Conservation (phyloP, 1,140 invertebrate genomes). For the Euglossa dilemma region DNA sequence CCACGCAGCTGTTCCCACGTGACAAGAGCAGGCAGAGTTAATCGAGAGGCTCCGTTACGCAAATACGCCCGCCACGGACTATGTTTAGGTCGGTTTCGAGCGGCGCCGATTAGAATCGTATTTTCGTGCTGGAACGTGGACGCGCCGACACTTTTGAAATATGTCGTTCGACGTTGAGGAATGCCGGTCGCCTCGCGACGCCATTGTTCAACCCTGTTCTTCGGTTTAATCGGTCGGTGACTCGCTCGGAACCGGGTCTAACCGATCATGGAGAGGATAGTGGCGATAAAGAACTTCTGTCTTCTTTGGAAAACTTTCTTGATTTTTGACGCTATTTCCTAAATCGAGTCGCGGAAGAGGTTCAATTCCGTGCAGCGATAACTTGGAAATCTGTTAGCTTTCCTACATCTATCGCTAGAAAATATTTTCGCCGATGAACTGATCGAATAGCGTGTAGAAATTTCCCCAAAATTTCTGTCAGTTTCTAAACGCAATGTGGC, state of each 20-base stretch:
- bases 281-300: background rate
- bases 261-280: background rate
- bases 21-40: slow-evolving; percentile 23
- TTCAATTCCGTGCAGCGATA: too few species aligned
- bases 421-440: too few species aligned
- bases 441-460: too few species aligned
- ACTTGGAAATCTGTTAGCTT: too few species aligned
- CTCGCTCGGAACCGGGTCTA: background rate
- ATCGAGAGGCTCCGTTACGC: slow-evolving; percentile 19
- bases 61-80: slow-evolving; percentile 2
- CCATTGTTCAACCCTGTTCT: slow-evolving; percentile 7
- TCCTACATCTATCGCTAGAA: too few species aligned
- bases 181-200: background rate
- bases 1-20: slow-evolving; percentile 67
- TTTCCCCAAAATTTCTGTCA: background rate
- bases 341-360: too few species aligned
- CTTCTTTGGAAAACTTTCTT: too few species aligned
- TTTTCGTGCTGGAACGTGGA: slow-evolving; percentile 15
- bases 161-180: slow-evolving; percentile 5
- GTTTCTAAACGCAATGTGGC: background rate
- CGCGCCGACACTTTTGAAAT: background rate
- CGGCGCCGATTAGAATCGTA: slow-evolving; percentile 18
- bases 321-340: too few species aligned
- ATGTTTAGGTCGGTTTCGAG: slow-evolving; percentile 18
- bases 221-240: background rate